phyloP scores from a whole-genome alignment of 2,797 vertebrate species.

The Danio tinwini region DNA sequence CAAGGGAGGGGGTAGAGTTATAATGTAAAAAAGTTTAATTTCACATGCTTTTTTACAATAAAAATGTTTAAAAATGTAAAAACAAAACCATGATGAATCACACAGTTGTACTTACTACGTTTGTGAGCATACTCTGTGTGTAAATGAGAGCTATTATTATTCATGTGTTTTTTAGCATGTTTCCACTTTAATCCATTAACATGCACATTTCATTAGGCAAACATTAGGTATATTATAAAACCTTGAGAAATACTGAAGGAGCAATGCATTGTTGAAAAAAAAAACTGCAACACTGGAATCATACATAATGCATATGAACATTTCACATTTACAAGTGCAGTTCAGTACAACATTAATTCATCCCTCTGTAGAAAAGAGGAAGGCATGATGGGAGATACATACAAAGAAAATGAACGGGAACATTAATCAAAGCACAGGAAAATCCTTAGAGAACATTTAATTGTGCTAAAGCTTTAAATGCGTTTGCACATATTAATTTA shows the following conservation, averaged over 20 bases:
- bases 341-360: conserved; percentile 71
- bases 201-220: conserved; percentile 81
- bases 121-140: not conserved
- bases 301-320: conserved; percentile 82
- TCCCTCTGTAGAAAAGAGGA: conserved; percentile 57
- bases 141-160: not conserved
- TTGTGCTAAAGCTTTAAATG: conserved; percentile 41
- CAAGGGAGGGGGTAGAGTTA: too few species aligned
- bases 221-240: conserved; percentile 68
- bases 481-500: conserved; percentile 32
- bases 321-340: conserved; percentile 78
- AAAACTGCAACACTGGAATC: conserved; percentile 80
- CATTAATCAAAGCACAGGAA: conserved; percentile 35
- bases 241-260: conserved; percentile 72
- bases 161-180: conserved; percentile 67
- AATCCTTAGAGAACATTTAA: conserved; percentile 41
- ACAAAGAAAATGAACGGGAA: conserved; percentile 63
- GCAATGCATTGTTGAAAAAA: conserved; percentile 75
- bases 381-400: conserved; percentile 27
- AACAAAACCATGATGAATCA: not conserved
- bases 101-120: not conserved
- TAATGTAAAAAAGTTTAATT: too few species aligned
- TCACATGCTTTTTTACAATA: too few species aligned
- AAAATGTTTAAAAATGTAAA: not conserved
- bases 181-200: conserved; percentile 74